phyloP scores from a whole-genome alignment of 1,140 invertebrate species.

The Metaphire vulgaris region DNA sequence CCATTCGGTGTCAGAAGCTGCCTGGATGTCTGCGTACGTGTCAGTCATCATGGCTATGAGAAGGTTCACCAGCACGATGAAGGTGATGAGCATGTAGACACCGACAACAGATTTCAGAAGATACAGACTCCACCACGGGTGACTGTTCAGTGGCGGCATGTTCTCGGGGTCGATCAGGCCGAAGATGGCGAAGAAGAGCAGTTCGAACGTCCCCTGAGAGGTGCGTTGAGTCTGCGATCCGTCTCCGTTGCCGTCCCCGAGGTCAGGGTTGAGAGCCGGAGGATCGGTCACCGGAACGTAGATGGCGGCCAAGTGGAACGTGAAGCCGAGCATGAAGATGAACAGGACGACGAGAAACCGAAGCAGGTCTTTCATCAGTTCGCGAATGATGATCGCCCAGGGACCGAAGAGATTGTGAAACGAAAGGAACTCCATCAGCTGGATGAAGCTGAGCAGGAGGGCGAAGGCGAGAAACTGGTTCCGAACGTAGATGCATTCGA shows the following conservation, averaged over 20 bases:
- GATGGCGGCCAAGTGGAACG: conserved; percentile 89
- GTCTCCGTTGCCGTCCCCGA: conserved; percentile 37
- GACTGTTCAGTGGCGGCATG: conserved; percentile 56
- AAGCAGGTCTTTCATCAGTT: conserved; percentile 67
- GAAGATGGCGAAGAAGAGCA: conserved; percentile 95
- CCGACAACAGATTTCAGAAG: conserved; percentile 71
- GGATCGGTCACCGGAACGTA: conserved; percentile 73
- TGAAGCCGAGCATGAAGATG: conserved; percentile 97
- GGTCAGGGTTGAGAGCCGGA: conserved; percentile 21
- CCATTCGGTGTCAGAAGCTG: conserved; percentile 99
- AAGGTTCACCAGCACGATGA: conserved; percentile 95
- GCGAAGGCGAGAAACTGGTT: conserved; percentile 94
- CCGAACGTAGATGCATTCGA: conserved; percentile 70
- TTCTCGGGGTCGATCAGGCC: conserved; percentile 80
- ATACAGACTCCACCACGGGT: conserved; percentile 55
- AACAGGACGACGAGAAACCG: conserved; percentile 91
- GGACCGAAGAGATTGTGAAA: conserved; percentile 99
- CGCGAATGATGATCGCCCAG: conserved; percentile 70
- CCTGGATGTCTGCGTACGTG: conserved; percentile 95
- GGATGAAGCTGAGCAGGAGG: conserved; percentile 88
- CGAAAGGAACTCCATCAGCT: conserved; percentile 81
- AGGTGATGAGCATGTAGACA: conserved; percentile 92
- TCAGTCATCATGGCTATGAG: conserved; percentile 99
- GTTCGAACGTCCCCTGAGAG: conserved; percentile 66
- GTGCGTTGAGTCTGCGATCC: conserved; percentile 13